Conservation (phyloP, 1,140 invertebrate genomes). For the Hylaeus anthracinus region DNA sequence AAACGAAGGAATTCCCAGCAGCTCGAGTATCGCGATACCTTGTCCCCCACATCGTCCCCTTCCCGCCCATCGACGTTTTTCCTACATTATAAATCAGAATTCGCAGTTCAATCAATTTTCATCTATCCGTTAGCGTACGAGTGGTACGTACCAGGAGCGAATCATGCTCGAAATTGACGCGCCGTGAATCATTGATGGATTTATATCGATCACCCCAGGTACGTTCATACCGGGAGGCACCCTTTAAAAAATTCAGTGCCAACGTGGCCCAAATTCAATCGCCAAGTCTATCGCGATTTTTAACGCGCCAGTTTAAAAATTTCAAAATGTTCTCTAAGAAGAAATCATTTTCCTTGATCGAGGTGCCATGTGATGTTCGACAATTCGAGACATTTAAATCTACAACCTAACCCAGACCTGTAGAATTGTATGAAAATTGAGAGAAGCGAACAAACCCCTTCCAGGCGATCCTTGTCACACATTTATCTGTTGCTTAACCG, state of each 20-base stretch:
- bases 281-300: slow-evolving; percentile 3
- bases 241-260: slow-evolving; percentile 28
- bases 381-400: no score
- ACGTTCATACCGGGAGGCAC: slow-evolving; percentile 17
- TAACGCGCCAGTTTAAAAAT: neutral
- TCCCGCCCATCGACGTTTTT: neutral
- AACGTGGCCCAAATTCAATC: slow-evolving; percentile 12
- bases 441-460: no score
- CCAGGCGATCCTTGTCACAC: no score
- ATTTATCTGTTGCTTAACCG: no score
- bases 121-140: slow-evolving; percentile 15
- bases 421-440: no score
- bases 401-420: no score
- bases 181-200: slow-evolving; percentile 39
- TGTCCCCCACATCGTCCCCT: neutral
- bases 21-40: neutral
- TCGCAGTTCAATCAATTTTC: slow-evolving; percentile 29
- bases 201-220: slow-evolving; percentile 26
- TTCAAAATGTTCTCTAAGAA: no score
- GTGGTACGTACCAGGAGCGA: neutral
- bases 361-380: no score
- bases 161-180: slow-evolving; percentile 16
- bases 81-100: slow-evolving; percentile 27
- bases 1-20: neutral
- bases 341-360: no score